Evolutionary conservation across 1,140 invertebrate species (phyloP), one percentile per base, ranked within the genome.

Genomic region (Anastrepha obliqua): DNA sequence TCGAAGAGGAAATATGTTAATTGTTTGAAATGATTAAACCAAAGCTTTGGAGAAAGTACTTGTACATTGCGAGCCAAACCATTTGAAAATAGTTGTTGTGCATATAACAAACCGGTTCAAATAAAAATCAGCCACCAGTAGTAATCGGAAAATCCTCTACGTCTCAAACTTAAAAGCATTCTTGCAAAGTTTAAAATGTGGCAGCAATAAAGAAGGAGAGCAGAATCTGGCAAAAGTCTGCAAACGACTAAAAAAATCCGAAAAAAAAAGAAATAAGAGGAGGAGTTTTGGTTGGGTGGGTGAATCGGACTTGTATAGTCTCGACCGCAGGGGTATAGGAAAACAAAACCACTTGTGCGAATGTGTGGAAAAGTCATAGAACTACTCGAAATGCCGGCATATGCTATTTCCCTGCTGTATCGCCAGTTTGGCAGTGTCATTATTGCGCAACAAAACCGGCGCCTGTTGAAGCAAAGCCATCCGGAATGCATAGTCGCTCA

Each of bases 181-280:
- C 42, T 74, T 74, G 67, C 17, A 4, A 74, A 74, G 39, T 74
- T 74, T 39, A 74, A 74, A 74, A 74, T 74, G 39, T 74, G 44
- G 29, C 67, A 74, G 42, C 67, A 47, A 74, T 44, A 13, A 13
- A 8, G 11, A 2, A 39, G 0, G 65, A 42, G 62, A 15, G 20
- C 29, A 9, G 39, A 29, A 67, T 42, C 5, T 3, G 11, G 20
- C 29, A 29, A 29, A 29, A 29, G 29, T 29, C 29, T 29, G 29
- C 29, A 29, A 29, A 29, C 29, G 29, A 29, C 29, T 29, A 29
- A 29, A 29, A 29, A 29, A 29, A 29, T 29, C 29, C 29, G 29
- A 29, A 29, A 29, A 29, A 29, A 29, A 29, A 29, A 29, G 29
- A 67, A 67, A 67, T 67, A 67, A 13, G 65, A 29, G 39, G 2